Percentiles rank a stretch among this genome's conserved stretches.
Conservation (phyloP, 2,888 invertebrate species). For the Tillus elongatus region DNA sequence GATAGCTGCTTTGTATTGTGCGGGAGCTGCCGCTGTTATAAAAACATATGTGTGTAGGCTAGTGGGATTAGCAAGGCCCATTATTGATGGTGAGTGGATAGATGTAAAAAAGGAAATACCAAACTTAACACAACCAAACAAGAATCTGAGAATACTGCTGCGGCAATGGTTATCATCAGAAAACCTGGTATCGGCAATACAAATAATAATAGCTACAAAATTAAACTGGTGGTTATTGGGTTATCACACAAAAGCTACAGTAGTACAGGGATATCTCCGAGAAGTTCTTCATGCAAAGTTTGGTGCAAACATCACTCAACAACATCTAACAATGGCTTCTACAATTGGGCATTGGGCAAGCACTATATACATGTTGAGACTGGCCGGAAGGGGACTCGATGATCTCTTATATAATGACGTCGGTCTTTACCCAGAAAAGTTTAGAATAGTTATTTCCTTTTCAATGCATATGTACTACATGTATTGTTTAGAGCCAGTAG, state of each 20-base stretch:
- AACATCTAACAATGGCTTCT: not conserved
- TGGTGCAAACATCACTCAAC: not conserved
- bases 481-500: not conserved
- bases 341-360: slow-evolving; percentile 4
- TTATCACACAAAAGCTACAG: not conserved
- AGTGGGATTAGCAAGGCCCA: not conserved
- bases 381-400: not conserved
- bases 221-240: not conserved
- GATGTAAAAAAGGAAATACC: not conserved
- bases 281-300: not conserved
- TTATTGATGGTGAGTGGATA: slow-evolving; percentile 4
- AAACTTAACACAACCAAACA: not conserved
- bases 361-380: not conserved
- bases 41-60: too few species aligned
- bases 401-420: too few species aligned
- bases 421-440: too few species aligned
- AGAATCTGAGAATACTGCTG: not conserved
- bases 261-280: not conserved
- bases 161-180: not conserved
- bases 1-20: too few species aligned
- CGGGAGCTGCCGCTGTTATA: too few species aligned
- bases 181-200: not conserved
- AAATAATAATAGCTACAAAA: not conserved
- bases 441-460: too few species aligned
- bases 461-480: not conserved